Evolutionary conservation across 2,797 vertebrate genomes (phyloP).

Genomic region (Carapus acus): DNA sequence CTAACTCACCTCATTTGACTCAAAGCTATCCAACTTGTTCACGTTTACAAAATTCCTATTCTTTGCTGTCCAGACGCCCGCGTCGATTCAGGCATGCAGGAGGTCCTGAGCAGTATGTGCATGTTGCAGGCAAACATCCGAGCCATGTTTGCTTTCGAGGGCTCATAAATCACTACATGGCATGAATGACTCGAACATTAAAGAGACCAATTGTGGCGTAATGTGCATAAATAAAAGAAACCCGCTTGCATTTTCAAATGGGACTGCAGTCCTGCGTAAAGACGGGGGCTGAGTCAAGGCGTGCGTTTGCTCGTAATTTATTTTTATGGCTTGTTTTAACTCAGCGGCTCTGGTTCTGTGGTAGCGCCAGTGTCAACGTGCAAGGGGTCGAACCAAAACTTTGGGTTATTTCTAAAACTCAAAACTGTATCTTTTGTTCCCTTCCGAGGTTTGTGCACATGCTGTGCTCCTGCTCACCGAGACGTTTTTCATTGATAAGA

Average conservation of each 20-base stretch:
- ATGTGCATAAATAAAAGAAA: constrained; percentile 83
- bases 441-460: constrained; percentile 1
- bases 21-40: too few relatives aligned
- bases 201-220: constrained; percentile 92
- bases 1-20: not conserved
- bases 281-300: constrained; percentile 54
- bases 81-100: constrained; percentile 39
- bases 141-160: constrained; percentile 75
- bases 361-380: constrained; percentile 40
- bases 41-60: constrained; percentile 13
- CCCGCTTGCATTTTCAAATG: constrained; percentile 70
- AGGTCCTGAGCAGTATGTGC: constrained; percentile 43
- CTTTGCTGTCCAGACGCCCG: constrained; percentile 19
- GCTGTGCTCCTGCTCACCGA: constrained; percentile 12
- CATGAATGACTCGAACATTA: constrained; percentile 96
- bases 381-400: constrained; percentile 26
- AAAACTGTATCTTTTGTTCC: constrained; percentile 10
- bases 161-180: constrained; percentile 97
- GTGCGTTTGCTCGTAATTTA: constrained; percentile 63
- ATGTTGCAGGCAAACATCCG: constrained; percentile 62
- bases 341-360: constrained; percentile 49
- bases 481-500: constrained; percentile 1
- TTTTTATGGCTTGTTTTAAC: constrained; percentile 76
- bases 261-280: constrained; percentile 58
- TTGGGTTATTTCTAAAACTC: constrained; percentile 28